Evolutionary conservation across 2,113 vertebrate species (phyloP).

Genomic region (Pagrus major): DNA sequence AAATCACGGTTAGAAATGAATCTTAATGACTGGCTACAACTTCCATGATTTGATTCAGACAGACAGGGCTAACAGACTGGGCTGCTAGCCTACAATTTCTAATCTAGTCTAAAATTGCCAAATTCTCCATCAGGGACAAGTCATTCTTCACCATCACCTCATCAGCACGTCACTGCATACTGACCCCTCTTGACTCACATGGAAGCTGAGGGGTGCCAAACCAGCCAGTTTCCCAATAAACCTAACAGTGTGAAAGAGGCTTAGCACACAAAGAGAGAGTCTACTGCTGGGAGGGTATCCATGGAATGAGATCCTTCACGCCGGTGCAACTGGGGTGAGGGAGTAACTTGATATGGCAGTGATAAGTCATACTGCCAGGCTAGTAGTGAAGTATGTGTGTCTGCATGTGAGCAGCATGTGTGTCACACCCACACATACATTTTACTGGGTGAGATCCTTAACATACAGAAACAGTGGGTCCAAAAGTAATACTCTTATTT

Average conservation of each 20-base stretch:
- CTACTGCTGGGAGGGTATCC: conserved; percentile 41
- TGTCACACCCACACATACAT: conserved; percentile 5
- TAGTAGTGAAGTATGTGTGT: neutral
- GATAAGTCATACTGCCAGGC: conserved; percentile 34
- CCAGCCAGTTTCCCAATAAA: conserved; percentile 53
- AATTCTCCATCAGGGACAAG: conserved; percentile 9
- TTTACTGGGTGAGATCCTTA: neutral
- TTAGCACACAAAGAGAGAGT: conserved; percentile 53
- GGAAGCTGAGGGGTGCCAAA: conserved; percentile 22
- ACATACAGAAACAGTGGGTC: too few relatives aligned
- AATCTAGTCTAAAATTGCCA: neutral
- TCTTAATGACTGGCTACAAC: neutral
- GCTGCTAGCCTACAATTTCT: neutral
- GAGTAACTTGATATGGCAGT: conserved; percentile 35
- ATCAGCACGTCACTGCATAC: neutral
- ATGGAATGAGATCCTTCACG: conserved; percentile 43
- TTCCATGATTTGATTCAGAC: neutral
- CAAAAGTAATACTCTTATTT: too few relatives aligned
- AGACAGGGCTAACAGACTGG: too few relatives aligned
- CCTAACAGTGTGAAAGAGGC: conserved; percentile 53
- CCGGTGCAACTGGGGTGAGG: conserved; percentile 44
- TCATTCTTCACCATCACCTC: conserved; percentile 18
- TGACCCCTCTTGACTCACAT: conserved; percentile 34
- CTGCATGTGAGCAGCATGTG: neutral
- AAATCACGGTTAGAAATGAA: too few relatives aligned